phyloP scores from a whole-genome alignment of 2,797 vertebrate species.

The Danio choprae region DNA sequence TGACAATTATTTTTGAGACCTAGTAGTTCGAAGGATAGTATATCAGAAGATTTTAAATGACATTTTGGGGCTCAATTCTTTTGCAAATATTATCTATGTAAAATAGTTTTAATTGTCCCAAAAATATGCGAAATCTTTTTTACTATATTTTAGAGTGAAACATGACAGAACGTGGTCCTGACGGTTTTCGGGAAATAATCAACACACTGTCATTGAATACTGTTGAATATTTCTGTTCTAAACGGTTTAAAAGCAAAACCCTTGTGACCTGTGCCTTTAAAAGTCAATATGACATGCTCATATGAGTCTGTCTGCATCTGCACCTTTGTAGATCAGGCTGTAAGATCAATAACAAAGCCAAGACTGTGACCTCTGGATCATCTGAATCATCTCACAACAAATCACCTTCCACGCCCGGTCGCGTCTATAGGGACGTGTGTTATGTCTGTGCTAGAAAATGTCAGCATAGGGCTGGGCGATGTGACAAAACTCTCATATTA shows the following conservation, averaged over 20 bases:
- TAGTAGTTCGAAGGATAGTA: too few species aligned
- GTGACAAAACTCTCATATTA: too few species aligned
- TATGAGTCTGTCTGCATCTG: conserved; percentile 24
- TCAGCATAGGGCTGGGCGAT: background rate
- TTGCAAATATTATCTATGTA: background rate
- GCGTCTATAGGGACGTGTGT: background rate
- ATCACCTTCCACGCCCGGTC: background rate
- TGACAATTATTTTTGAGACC: too few species aligned
- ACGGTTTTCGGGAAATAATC: background rate
- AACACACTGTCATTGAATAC: background rate
- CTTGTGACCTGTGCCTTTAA: background rate
- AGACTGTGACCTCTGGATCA: conserved; percentile 30
- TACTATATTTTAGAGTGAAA: background rate
- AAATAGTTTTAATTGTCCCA: background rate
- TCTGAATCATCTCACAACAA: conserved; percentile 16
- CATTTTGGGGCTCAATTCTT: background rate
- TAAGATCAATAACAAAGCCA: conserved; percentile 24
- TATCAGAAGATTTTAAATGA: too few species aligned
- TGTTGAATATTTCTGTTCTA: background rate
- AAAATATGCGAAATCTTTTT: background rate
- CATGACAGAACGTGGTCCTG: background rate
- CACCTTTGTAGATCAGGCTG: conserved; percentile 33
- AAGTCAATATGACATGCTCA: conserved; percentile 24
- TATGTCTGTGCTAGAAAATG: conserved; percentile 22
- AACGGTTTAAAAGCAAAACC: background rate